phyloP scores from a whole-genome alignment of 2,113 vertebrate genomes.

The Rafetus swinhoei region DNA sequence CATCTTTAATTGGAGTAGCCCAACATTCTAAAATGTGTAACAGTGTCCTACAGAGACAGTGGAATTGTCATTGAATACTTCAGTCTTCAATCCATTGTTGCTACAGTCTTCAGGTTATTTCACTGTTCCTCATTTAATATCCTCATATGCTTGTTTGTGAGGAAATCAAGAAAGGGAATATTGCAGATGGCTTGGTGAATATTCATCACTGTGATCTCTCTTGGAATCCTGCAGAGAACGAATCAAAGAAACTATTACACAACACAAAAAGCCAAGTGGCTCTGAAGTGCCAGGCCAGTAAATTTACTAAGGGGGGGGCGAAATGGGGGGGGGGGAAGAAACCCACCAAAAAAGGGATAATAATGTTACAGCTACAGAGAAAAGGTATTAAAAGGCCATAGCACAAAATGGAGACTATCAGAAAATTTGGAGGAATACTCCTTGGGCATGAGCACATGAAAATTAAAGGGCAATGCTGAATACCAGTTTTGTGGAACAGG shows the following conservation, averaged over 20 bases:
- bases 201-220: constrained; percentile 94
- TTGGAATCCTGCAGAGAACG: constrained; percentile 85
- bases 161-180: constrained; percentile 95
- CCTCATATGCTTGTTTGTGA: constrained; percentile 96
- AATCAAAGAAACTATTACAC: constrained; percentile 52
- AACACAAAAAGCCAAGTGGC: neutral
- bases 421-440: neutral
- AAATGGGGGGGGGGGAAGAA: too few species aligned
- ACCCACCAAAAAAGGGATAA: neutral
- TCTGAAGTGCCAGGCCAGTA: constrained; percentile 15
- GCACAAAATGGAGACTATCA: neutral
- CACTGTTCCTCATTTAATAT: constrained; percentile 80
- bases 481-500: neutral
- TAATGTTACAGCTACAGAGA: neutral
- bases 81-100: constrained; percentile 47
- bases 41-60: constrained; percentile 39
- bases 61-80: constrained; percentile 41
- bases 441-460: neutral
- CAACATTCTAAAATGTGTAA: constrained; percentile 32
- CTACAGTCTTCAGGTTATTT: constrained; percentile 54
- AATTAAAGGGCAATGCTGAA: neutral
- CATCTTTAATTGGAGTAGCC: constrained; percentile 65
- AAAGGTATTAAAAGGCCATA: neutral
- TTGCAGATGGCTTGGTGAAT: constrained; percentile 94
- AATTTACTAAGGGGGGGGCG: neutral